phyloP scores from a whole-genome alignment of 2,888 invertebrate species.

The Bombylius discolor region DNA sequence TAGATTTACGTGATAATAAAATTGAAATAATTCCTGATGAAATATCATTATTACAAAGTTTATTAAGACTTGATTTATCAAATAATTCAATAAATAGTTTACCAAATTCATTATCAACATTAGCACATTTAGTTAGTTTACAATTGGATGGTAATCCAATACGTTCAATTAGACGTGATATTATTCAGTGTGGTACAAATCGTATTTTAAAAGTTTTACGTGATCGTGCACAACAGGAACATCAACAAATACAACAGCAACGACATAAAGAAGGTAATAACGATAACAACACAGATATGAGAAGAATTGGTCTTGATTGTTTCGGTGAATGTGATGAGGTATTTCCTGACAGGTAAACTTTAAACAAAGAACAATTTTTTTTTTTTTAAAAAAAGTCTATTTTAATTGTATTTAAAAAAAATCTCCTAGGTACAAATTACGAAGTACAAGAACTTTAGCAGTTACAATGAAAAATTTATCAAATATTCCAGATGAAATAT shows the following conservation, averaged over 20 bases:
- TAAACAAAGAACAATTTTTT: neutral
- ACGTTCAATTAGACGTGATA: slow-evolving; percentile 66
- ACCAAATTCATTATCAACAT: slow-evolving; percentile 51
- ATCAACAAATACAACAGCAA: neutral
- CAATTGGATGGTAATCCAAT: slow-evolving; percentile 78
- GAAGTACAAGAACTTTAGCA: slow-evolving; percentile 37
- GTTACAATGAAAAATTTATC: slow-evolving; percentile 43
- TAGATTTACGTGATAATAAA: slow-evolving; percentile 74
- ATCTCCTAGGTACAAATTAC: slow-evolving; percentile 41
- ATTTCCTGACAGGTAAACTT: slow-evolving; percentile 32
- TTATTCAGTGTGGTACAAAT: slow-evolving; percentile 71
- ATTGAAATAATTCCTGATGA: slow-evolving; percentile 64
- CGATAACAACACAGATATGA: no score
- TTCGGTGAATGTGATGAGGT: slow-evolving; percentile 28
- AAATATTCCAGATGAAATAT: slow-evolving; percentile 56
- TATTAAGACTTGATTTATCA: slow-evolving; percentile 72
- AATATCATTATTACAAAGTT: slow-evolving; percentile 56
- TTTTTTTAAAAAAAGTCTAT: no score
- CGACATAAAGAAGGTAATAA: neutral
- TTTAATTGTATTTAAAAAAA: neutral
- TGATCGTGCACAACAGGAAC: slow-evolving; percentile 37
- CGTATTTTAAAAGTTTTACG: slow-evolving; percentile 65
- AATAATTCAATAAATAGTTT: slow-evolving; percentile 62
- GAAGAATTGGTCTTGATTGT: slow-evolving; percentile 23
- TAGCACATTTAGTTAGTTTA: slow-evolving; percentile 69